Evolutionary conservation across 2,113 vertebrate species (phyloP).

Genomic region (Nannobrachium achirus): DNA sequence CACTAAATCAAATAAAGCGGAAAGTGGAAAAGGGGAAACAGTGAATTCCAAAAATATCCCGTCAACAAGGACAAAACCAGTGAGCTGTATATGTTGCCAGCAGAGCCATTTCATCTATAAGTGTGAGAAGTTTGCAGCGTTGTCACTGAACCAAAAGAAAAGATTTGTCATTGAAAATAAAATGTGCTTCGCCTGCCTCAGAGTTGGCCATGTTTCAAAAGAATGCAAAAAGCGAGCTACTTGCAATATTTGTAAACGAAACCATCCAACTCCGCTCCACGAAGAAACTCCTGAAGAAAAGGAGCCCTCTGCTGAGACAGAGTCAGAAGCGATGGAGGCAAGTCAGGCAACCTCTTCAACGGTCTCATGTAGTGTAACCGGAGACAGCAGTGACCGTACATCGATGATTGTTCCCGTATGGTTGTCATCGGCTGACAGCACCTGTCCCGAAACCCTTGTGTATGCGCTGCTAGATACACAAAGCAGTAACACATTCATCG

Average conservation of each 20-base stretch:
- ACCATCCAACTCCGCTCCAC: slow-evolving; percentile 2
- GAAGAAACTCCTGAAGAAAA: background rate
- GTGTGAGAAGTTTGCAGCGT: slow-evolving; percentile 7
- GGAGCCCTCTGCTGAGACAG: background rate
- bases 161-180: slow-evolving; percentile 7
- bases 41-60: no score
- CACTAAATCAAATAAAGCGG: no score
- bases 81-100: slow-evolving; percentile 5
- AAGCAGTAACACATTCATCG: no score
- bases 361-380: no score
- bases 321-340: no score
- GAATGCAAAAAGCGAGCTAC: slow-evolving; percentile 7
- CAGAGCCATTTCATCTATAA: slow-evolving; percentile 4
- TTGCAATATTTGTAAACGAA: slow-evolving; percentile 11
- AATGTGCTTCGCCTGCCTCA: slow-evolving; percentile 13
- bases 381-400: no score
- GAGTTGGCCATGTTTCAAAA: slow-evolving; percentile 13
- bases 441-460: no score
- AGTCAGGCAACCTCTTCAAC: slow-evolving; percentile 1
- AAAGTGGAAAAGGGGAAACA: no score
- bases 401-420: no score
- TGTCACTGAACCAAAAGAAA: slow-evolving; percentile 8
- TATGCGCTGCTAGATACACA: no score
- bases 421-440: no score
- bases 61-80: no score